A percentile compares a stretch with the other conserved stretches of the same genome.
Conservation (phyloP, 2,888 invertebrate genomes). For the Himalopsyche anomala region DNA sequence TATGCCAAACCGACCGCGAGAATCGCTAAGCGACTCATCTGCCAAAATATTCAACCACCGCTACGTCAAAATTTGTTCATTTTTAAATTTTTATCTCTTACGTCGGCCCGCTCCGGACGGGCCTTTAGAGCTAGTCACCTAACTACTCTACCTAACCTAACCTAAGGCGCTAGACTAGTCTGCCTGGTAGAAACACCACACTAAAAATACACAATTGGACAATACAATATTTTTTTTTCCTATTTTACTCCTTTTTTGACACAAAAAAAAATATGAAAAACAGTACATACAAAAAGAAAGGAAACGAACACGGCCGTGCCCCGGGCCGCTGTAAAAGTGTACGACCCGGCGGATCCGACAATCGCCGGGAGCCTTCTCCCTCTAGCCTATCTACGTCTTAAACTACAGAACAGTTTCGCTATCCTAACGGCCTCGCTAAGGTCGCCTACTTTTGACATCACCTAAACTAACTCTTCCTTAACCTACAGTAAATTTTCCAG, state of each 20-base stretch:
- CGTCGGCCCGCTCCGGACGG: slow-evolving; percentile 29
- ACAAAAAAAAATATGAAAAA: slow-evolving; percentile 50
- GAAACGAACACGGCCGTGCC: slow-evolving; percentile 46
- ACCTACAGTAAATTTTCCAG: slow-evolving; percentile 57
- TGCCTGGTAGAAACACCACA: slow-evolving; percentile 77
- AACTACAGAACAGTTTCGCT: slow-evolving; percentile 61
- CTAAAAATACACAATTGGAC: slow-evolving; percentile 77
- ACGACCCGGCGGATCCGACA: slow-evolving; percentile 35
- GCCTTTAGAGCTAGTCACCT: slow-evolving; percentile 65
- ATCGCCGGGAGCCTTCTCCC: slow-evolving; percentile 32
- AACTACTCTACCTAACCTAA: slow-evolving; percentile 77
- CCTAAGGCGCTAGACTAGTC: slow-evolving; percentile 77
- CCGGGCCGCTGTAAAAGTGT: slow-evolving; percentile 48
- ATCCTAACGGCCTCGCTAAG: slow-evolving; percentile 61
- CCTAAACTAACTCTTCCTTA: slow-evolving; percentile 52
- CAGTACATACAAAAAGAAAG: slow-evolving; percentile 56
- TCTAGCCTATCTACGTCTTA: slow-evolving; percentile 58
- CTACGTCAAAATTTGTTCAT: slow-evolving; percentile 77
- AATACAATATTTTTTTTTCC: slow-evolving; percentile 72
- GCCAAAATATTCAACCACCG: slow-evolving; percentile 81
- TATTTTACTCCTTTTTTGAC: slow-evolving; percentile 55
- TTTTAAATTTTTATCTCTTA: slow-evolving; percentile 33
- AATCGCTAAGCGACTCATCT: slow-evolving; percentile 74
- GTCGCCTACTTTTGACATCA: slow-evolving; percentile 59
- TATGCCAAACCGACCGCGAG: slow-evolving; percentile 74